A percentile compares a stretch with the other conserved stretches of the same genome.
Conservation (phyloP, 2,797 vertebrate genomes). For the Cryptoblepharus egeriae region DNA sequence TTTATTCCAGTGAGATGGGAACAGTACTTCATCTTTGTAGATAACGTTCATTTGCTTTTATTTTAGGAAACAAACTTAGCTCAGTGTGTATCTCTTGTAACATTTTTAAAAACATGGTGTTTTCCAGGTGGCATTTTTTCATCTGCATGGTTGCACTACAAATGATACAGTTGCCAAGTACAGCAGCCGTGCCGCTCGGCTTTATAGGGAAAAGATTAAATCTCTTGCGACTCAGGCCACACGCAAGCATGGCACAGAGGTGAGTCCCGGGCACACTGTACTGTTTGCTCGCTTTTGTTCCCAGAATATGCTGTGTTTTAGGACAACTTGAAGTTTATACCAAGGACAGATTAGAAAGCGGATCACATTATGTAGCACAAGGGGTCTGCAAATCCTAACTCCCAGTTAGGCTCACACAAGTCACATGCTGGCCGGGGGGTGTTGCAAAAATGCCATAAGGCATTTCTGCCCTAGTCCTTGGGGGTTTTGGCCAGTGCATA, state of each 20-base stretch:
- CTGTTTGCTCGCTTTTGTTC: background rate
- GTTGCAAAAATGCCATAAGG: too few relatives aligned
- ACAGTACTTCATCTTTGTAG: background rate
- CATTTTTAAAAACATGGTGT: constrained; percentile 10
- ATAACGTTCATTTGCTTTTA: background rate
- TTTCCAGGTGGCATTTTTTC: constrained; percentile 87
- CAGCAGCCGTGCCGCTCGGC: constrained; percentile 89
- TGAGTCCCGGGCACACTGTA: constrained; percentile 66
- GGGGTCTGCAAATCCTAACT: too few relatives aligned
- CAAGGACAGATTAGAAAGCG: too few relatives aligned
- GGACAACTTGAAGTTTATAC: background rate
- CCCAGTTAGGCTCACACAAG: too few relatives aligned
- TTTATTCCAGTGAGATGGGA: background rate
- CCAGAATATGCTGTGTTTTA: background rate
- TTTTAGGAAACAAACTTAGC: background rate
- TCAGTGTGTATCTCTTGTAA: constrained; percentile 22
- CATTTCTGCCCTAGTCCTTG: too few relatives aligned
- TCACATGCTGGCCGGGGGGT: too few relatives aligned
- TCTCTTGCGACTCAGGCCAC: constrained; percentile 87
- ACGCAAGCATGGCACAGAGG: constrained; percentile 89
- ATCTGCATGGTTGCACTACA: constrained; percentile 86
- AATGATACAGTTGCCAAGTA: constrained; percentile 91
- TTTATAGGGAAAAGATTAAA: constrained; percentile 92
- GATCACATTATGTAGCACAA: too few relatives aligned
- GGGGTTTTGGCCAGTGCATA: too few relatives aligned